These are phyloP conservation scores for Oxytorus armatus DNA, from an alignment of 2,888 invertebrate species.

Conservation along the genomic window DNA sequence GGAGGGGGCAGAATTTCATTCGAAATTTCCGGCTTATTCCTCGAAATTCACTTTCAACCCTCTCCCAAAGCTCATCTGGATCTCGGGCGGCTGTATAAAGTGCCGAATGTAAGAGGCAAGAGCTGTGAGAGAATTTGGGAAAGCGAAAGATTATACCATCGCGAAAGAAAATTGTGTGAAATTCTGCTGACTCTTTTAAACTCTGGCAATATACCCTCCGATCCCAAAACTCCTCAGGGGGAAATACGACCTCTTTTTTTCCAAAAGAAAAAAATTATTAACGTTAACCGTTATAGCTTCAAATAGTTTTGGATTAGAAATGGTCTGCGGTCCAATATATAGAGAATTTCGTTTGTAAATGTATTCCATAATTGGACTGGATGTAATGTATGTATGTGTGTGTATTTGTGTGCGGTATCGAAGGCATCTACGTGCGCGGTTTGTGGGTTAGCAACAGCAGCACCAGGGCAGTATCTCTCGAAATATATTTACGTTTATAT, in stretches of 20 bases:
- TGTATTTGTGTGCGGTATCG: slow-evolving; percentile 12
- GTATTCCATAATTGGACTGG: slow-evolving; percentile 49
- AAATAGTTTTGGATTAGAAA: slow-evolving; percentile 27
- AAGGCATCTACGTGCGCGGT: slow-evolving; percentile 52
- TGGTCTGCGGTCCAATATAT: slow-evolving; percentile 39
- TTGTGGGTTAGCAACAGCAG: slow-evolving; percentile 57
- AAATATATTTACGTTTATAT: slow-evolving; percentile 36
- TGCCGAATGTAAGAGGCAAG: slow-evolving; percentile 21
- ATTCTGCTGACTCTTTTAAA: slow-evolving; percentile 51
- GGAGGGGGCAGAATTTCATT: slow-evolving; percentile 50
- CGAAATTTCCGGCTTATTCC: slow-evolving; percentile 62
- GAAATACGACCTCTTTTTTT: slow-evolving; percentile 2
- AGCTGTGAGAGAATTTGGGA: slow-evolving; percentile 48
- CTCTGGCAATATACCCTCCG: not conserved
- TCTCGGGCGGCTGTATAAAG: slow-evolving; percentile 8
- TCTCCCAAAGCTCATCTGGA: slow-evolving; percentile 2
- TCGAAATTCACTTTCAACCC: slow-evolving; percentile 46
- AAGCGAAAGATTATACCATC: slow-evolving; percentile 49
- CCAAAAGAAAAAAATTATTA: slow-evolving; percentile 37
- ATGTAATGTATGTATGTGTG: slow-evolving; percentile 36
- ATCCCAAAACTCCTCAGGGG: not conserved
- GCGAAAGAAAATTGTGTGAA: slow-evolving; percentile 60
- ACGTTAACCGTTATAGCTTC: slow-evolving; percentile 10
- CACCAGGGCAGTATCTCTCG: slow-evolving; percentile 28
- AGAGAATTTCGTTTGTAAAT: slow-evolving; percentile 42